Evolutionary conservation across 2,797 vertebrate genomes (phyloP).

Genomic region (Todus mexicanus): DNA sequence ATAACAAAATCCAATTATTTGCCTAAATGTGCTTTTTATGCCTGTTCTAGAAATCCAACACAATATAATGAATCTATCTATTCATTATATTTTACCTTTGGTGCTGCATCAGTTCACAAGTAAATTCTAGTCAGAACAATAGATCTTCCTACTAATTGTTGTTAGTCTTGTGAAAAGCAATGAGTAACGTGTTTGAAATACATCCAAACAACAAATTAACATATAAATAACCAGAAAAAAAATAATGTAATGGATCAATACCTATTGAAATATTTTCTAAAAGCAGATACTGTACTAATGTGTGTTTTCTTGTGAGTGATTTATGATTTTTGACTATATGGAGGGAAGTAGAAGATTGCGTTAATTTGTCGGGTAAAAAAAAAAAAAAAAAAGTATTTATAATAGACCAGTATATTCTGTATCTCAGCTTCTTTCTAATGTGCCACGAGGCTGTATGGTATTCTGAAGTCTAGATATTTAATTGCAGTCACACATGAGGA

Average conservation of each 20-base stretch:
- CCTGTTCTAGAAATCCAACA: background rate
- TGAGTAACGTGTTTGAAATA: constrained; percentile 22
- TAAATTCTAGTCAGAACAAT: constrained; percentile 25
- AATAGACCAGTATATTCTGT: background rate
- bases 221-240: constrained; percentile 17
- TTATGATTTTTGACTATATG: background rate
- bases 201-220: constrained; percentile 44
- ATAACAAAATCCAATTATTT: constrained; percentile 7
- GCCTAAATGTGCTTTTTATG: constrained; percentile 1
- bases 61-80: background rate
- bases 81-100: constrained; percentile 46
- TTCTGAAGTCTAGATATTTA: background rate
- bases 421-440: background rate
- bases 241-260: background rate
- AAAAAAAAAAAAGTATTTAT: background rate
- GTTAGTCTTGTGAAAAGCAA: constrained; percentile 18
- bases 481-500: background rate
- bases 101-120: background rate
- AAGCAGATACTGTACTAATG: background rate
- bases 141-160: constrained; percentile 39
- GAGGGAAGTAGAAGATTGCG: background rate
- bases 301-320: background rate
- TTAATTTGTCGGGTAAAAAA: background rate
- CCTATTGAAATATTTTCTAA: background rate
- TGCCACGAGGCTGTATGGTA: background rate